Base-by-base conservation (phyloP, 2,888 invertebrate species). In the Allacma fusca region DNA sequence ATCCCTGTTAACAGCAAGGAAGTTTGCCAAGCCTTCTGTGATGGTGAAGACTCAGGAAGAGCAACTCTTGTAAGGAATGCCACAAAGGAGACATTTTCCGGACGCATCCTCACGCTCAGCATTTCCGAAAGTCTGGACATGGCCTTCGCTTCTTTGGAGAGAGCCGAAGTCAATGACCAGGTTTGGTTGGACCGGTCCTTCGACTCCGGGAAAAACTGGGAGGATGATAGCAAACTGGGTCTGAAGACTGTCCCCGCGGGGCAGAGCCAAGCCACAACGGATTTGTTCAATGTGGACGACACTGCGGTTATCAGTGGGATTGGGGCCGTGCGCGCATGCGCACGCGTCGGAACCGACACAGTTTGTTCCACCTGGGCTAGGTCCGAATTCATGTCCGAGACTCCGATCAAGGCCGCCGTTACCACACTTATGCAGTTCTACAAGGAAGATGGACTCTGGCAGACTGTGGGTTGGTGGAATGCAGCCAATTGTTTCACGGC, bases 351-450 rank as follows among this genome's bases (percentile, higher is more conserved):
- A 21, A 40, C 40, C 13, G 7, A 13, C 7, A 26, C 79, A 7
- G 72, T 79, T 0, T 84, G 84, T 50, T 81, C 84, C 2, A 1
- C 24, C 4, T 84, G 83, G 82, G 81, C 79, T 9, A 74, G 84
- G 24, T 80, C 81, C 13, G 75, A 69, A 2, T 77, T 70, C 24
- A 50, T 29, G 23, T 9, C 81, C 5, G 21, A 72, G 28, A 57
- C 71, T 0, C 77, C 76, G 12, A 78, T 80, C 12, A 81, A 82
- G 13, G 83, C 84, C 4, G 82, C 81, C 0, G 83, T 79, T 0
- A 81, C 81, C 16, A 82, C 80, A 2, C 43, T 84, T 12, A 82
- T 84, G 82, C 81, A 81, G 59, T 81, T 76, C 26, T 84, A 79
- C 50, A 71, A 81, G 57, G 75, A 76, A 19, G 59, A 70, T 5